phyloP scores from a whole-genome alignment of 2,113 vertebrate genomes.

The Passer domesticus region DNA sequence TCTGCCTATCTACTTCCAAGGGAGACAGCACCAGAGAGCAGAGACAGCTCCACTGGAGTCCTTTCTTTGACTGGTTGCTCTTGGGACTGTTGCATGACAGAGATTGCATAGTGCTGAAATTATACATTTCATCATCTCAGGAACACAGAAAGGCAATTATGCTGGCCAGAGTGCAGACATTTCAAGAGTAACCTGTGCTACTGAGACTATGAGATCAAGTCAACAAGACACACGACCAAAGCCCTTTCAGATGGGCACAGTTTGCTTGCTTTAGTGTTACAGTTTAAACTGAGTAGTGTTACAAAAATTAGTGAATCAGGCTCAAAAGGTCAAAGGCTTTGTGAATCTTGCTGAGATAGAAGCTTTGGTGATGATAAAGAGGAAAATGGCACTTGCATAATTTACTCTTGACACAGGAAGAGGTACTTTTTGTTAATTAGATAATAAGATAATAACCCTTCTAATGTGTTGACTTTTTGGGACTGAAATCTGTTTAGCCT shows the following conservation, averaged over 20 bases:
- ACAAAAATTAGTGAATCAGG: not conserved
- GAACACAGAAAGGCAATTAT: not conserved
- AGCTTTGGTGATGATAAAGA: not conserved
- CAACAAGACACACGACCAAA: not conserved
- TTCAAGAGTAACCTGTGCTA: not conserved
- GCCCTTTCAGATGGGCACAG: not conserved
- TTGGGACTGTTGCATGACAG: not conserved
- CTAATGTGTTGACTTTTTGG: not conserved
- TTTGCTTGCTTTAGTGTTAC: not conserved
- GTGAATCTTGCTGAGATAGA: not conserved
- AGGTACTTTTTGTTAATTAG: conserved; percentile 2
- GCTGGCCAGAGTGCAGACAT: not conserved
- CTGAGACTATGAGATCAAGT: not conserved
- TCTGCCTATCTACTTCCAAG: not conserved
- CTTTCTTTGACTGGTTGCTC: not conserved
- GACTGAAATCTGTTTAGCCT: not conserved
- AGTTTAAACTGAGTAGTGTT: not conserved
- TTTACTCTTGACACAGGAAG: not conserved
- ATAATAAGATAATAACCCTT: not conserved
- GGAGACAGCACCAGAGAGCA: not conserved
- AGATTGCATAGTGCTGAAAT: not conserved
- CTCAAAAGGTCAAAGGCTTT: not conserved
- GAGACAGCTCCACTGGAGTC: not conserved
- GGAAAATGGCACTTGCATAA: not conserved
- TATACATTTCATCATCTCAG: not conserved